A percentile compares a stretch with the other conserved stretches of the same genome.
Evolutionary conservation across 64 coral and sea anemone genomes (phyloP).

Genomic region (Montipora cactus): DNA sequence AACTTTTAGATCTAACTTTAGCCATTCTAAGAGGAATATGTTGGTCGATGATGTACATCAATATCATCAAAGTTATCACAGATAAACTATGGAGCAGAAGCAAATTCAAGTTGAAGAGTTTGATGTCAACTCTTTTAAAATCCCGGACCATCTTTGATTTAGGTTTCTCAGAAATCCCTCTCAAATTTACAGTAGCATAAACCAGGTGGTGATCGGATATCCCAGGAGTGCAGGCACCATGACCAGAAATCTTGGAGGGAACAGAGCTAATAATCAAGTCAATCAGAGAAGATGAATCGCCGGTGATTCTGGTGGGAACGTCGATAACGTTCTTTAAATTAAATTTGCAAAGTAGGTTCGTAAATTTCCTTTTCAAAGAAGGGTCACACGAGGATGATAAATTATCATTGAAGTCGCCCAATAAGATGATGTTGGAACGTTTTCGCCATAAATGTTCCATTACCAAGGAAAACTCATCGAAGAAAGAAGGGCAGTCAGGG

Average conservation of each 20-base stretch:
- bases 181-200: too few species aligned
- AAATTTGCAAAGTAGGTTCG: background rate
- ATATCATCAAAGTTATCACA: too few species aligned
- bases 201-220: too few species aligned
- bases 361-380: background rate
- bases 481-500: background rate
- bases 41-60: too few species aligned
- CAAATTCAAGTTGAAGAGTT: too few species aligned
- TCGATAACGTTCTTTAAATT: background rate
- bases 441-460: constrained; percentile 4
- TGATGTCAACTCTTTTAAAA: too few species aligned
- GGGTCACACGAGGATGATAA: background rate
- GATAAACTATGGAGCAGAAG: too few species aligned
- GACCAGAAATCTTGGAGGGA: background rate
- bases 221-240: too few species aligned
- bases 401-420: background rate
- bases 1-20: too few species aligned
- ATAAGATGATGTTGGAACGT: background rate
- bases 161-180: too few species aligned
- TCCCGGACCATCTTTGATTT: too few species aligned
- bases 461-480: background rate
- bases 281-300: background rate
- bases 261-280: background rate
- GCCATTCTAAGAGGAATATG: too few species aligned
- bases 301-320: background rate